Base-by-base conservation (phyloP, 2,113 vertebrate species). In the Limnothrissa miodon region DNA sequence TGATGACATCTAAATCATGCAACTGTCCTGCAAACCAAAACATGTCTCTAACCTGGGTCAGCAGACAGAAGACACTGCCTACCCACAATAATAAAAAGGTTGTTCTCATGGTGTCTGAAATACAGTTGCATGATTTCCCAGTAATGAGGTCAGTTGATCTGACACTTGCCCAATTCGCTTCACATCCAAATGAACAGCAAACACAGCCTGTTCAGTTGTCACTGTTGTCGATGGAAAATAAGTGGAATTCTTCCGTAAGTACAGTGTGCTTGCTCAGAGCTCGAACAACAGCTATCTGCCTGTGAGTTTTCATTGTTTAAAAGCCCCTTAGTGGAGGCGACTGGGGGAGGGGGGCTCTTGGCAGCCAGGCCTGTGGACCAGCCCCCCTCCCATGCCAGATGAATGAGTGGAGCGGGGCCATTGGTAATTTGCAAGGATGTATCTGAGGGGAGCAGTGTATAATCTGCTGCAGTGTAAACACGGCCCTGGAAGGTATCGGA, bases 401-500 rank as follows among this genome's bases (percentile, higher is more conserved):
- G 53, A 82, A 85, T 59, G 83, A 78, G 78, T 66, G 53, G 48
- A 80, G 33, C 79, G 81, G n/a, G 62, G 80, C 80, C 82, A 39
- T 78, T 29, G 79, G 81, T 82, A 78, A 85, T 83, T 86, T 78
- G 81, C 59, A n/a, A 33, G 39, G 81, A 62, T 80, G 84, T 46
- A 45, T 80, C 80, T 79, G 87, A 86, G 84, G 80, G 85, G 80
- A 84, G 83, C 66, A 62, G 80, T 82, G 86, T 85, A 84, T 91
- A 88, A 87, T 90, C 88, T 89, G 91, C 83, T 87, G 90, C 88
- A 90, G 91, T 87, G 85, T 94, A 95, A 94, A 95, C 93, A 95
- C 88, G 86, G 90, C 84, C 89, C 92, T 87, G 91, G 91, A 92
- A 93, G 93, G 91, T 90, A 90, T 86, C 89, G 93, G 93, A 94